Conservation (phyloP, 2,888 invertebrate species). For the Ichneumoninae sp. region DNA sequence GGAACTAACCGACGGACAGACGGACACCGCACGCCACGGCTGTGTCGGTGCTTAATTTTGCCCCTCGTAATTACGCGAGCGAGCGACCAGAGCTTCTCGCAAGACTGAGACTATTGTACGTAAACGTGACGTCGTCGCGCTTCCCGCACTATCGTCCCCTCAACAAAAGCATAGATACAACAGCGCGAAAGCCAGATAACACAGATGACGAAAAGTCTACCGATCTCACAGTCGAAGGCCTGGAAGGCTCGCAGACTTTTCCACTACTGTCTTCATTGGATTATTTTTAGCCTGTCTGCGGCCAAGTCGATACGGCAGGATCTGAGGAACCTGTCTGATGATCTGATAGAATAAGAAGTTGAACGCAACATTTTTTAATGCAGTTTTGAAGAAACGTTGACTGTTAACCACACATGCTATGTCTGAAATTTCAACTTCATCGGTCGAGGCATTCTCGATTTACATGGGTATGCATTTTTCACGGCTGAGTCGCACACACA, state of each 20-base stretch:
- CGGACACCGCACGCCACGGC: conserved; percentile 77
- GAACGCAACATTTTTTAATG: too few species aligned
- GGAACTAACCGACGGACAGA: conserved; percentile 76
- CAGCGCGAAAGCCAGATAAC: conserved; percentile 27
- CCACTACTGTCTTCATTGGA: not conserved
- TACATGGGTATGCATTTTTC: too few species aligned
- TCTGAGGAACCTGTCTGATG: not conserved
- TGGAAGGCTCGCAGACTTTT: not conserved
- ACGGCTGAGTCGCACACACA: too few species aligned
- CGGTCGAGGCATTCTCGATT: too few species aligned
- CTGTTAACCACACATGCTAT: too few species aligned
- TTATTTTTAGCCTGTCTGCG: not conserved
- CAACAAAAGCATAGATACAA: conserved; percentile 69
- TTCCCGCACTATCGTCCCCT: conserved; percentile 41
- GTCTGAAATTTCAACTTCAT: too few species aligned
- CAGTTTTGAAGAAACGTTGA: too few species aligned
- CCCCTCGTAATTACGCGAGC: conserved; percentile 84
- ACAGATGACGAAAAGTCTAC: conserved; percentile 23
- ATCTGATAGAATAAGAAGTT: not conserved
- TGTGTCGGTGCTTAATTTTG: conserved; percentile 85
- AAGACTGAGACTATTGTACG: conserved; percentile 73
- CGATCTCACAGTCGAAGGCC: not conserved
- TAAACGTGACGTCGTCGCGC: conserved; percentile 56
- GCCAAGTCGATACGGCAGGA: not conserved
- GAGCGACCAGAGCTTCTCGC: conserved; percentile 60